A percentile compares a stretch with the other conserved stretches of the same genome.
Evolutionary conservation across 2,888 invertebrate genomes (phyloP).

Genomic region (Odontothrips loti): DNA sequence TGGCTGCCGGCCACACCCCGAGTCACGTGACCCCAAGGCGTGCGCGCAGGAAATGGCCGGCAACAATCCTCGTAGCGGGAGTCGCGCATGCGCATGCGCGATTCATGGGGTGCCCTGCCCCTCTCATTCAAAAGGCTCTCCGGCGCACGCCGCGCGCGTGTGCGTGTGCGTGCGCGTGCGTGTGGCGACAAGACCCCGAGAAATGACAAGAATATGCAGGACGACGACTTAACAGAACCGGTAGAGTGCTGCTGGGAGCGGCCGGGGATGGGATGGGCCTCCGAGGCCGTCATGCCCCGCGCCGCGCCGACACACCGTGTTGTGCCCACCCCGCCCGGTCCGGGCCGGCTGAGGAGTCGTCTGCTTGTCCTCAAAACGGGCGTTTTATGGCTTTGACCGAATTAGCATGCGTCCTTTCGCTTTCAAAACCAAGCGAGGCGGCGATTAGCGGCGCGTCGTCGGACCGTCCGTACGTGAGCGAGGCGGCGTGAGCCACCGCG

Average conservation of each 20-base stretch:
- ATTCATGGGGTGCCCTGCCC: slow-evolving; percentile 12
- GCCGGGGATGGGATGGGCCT: background rate
- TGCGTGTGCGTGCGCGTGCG: background rate
- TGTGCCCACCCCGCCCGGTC: background rate
- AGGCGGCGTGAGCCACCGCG: too few relatives aligned
- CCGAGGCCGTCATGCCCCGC: too few relatives aligned
- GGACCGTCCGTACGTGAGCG: too few relatives aligned
- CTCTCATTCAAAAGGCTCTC: background rate
- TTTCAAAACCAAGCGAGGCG: background rate
- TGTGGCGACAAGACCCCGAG: background rate
- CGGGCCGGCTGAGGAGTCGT: background rate
- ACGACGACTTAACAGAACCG: background rate
- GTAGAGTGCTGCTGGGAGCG: slow-evolving; percentile 16
- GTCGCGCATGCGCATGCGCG: background rate
- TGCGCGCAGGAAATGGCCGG: background rate
- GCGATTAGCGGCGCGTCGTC: too few relatives aligned
- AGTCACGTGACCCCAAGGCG: too few relatives aligned
- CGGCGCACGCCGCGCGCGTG: background rate
- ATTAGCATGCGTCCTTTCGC: slow-evolving; percentile 13
- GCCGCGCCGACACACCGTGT: too few relatives aligned
- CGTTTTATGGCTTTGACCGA: slow-evolving; percentile 13
- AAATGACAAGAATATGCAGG: background rate
- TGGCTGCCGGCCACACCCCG: background rate
- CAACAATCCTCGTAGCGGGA: slow-evolving; percentile 2
- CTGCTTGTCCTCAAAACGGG: background rate